Base-by-base conservation (phyloP, 2,797 vertebrate genomes). In the Crypturellus tataupa region DNA sequence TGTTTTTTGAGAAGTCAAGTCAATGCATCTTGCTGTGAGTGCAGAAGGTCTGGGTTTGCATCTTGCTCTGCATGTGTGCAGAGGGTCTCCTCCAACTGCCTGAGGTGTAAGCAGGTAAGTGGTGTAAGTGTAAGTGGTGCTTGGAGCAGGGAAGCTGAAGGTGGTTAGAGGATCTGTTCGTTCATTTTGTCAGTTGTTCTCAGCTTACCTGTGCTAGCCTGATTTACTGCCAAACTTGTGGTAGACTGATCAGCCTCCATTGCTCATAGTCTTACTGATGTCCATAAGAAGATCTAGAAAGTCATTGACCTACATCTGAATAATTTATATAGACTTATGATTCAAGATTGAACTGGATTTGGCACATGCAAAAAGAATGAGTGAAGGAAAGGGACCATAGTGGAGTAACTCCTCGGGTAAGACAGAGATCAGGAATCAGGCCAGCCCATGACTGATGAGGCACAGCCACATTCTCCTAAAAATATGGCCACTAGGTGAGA, bases 271-370 rank as follows among this genome's bases (percentile, higher is more conserved):
- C 59, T 64, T 86, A 39, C 9, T 46, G 39, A 33, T 33, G 25
- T 7, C 20, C 35, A 12, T 24, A 46, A 40, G 62, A 94, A 47
- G 6, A 82, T 2, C 20, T 56, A 60, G 37, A 83, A 68, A 1
- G 0, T 44, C 18, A 55, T 2, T 42, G n/a, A 53, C 35, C 3
- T 64, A 37, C 2, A 3, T 12, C 33, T 24, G 15, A 5, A 21
- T 56, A 67, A 6, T 80, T 56, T 35, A 42, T 77, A 39, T 11
- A 62, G n/a, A 5, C 9, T 76, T 33, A 31, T 59, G 5, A 23
- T 64, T 85, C 35, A 71, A 86, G 49, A 80, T 1, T 37, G 16
- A 53, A 59, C 46, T 53, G 51, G 11, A 6, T 23, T 40, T 85
- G 10, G 25, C 9, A 35, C 16, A 40, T 80, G 6, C 46, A 80